Evolutionary conservation across 2,888 invertebrate species (phyloP).

Genomic region (Oscheius sp.): DNA sequence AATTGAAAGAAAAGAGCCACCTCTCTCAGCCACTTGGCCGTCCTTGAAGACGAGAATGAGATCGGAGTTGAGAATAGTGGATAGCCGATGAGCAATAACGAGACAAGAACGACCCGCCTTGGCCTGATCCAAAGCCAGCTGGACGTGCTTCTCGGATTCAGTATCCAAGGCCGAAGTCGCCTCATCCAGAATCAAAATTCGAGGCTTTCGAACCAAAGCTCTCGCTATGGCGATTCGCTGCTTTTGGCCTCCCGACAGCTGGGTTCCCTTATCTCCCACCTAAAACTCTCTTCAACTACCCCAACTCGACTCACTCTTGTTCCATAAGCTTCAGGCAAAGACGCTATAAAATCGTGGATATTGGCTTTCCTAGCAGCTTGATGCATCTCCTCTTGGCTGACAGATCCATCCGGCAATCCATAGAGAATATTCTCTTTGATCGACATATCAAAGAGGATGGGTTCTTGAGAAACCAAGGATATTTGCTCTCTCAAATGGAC

Average conservation of each 20-base stretch:
- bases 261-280: conserved; percentile 72
- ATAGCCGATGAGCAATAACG: conserved; percentile 73
- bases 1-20: conserved; percentile 27
- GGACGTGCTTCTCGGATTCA: conserved; percentile 73
- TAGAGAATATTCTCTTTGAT: conserved; percentile 68
- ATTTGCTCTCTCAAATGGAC: conserved; percentile 70
- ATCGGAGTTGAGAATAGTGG: conserved; percentile 72
- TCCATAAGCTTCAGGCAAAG: conserved; percentile 71
- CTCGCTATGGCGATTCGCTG: conserved; percentile 73
- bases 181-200: conserved; percentile 70
- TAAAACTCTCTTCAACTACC: too few relatives aligned
- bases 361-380: conserved; percentile 72
- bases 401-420: conserved; percentile 54
- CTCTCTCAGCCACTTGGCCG: conserved; percentile 76
- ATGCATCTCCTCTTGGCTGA: conserved; percentile 69
- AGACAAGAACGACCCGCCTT: conserved; percentile 72
- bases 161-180: conserved; percentile 73
- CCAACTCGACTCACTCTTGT: too few relatives aligned
- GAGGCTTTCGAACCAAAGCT: conserved; percentile 71
- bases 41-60: conserved; percentile 61
- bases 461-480: conserved; percentile 72
- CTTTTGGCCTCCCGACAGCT: conserved; percentile 71
- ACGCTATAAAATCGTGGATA: conserved; percentile 72
- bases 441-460: conserved; percentile 71
- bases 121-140: conserved; percentile 76